Base-by-base conservation (phyloP, 2,113 vertebrate genomes). In the Pica pica region DNA sequence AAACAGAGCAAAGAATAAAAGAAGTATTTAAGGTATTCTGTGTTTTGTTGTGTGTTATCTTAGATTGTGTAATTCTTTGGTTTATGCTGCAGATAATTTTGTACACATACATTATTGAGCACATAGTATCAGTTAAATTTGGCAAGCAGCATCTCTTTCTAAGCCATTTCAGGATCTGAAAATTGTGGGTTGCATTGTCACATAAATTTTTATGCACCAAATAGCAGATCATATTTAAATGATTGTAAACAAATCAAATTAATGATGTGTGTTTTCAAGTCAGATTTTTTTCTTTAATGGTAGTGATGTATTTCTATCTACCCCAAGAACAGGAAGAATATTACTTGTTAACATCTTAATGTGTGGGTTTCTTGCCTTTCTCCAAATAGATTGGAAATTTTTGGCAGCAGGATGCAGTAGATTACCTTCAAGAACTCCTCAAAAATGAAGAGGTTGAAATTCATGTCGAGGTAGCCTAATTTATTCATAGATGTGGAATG, bases 381-480 rank as follows among this genome's bases (percentile, higher is more conserved):
- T 26, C 39, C 30, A 73, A 69, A 76, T 37, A 99, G 99, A 93
- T 99, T 35, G 99, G 99, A 37, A 97, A 95, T 39, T 63, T 47
- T 61, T 99, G 99, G 99, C 99, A 99, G 93, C 82, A 44, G 39
- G 98, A 99, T 86, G 98, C 99, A 23, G 89, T 99, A 77, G 97
- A 97, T 67, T 96, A 98, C 50, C 97, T 99, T 97, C 98, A 93
- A 94, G 98, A 99, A 67, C 63, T 99, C 35, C 97, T 99, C 93
- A 94, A 97, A 63, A 98, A 97, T 67, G 98, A 99, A 96, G 91
- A 95, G n/a, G 98, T 99, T 90, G 97, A 98, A 87, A 83, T 99
- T 95, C 96, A 98, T 27, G 71, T 99, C 83, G 94, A 98, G 98
- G 99, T 99, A 98, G 89, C 30, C 68, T 84, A 33, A 75, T 77